Conservation (phyloP, 2,113 vertebrate species). For the Meleagris gallopavo region DNA sequence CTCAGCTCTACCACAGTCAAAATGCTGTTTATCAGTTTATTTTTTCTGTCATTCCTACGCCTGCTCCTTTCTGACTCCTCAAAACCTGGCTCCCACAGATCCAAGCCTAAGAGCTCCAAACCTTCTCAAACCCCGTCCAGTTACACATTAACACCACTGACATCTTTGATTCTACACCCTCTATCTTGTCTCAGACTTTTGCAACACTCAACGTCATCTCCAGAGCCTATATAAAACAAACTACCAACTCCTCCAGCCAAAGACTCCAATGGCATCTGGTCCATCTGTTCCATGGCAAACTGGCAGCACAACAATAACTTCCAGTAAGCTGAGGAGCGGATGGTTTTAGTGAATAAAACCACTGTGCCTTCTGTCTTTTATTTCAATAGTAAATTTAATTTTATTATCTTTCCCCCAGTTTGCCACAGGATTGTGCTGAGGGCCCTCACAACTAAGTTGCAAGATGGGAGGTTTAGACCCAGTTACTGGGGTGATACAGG, state of each 20-base stretch:
- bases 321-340: not conserved
- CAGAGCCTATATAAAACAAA: not conserved
- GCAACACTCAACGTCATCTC: not conserved
- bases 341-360: not conserved
- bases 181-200: not conserved
- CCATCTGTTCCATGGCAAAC: constrained; percentile 24
- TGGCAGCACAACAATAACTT: not conserved
- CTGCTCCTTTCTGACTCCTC: not conserved
- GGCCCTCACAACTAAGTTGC: not conserved
- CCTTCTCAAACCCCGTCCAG: not conserved
- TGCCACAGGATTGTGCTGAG: not conserved
- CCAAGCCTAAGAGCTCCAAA: not conserved
- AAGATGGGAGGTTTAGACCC: not conserved
- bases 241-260: not conserved
- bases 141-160: not conserved
- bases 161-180: not conserved
- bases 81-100: not conserved
- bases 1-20: not conserved
- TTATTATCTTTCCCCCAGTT: not conserved
- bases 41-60: not conserved
- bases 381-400: not conserved
- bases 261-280: constrained; percentile 21
- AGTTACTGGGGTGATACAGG: not conserved
- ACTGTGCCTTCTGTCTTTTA: constrained; percentile 18
- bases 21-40: not conserved